A percentile compares a stretch with the other conserved stretches of the same genome.
phyloP scores from a whole-genome alignment of 2,888 invertebrate genomes.

The Lumbricus terrestris region DNA sequence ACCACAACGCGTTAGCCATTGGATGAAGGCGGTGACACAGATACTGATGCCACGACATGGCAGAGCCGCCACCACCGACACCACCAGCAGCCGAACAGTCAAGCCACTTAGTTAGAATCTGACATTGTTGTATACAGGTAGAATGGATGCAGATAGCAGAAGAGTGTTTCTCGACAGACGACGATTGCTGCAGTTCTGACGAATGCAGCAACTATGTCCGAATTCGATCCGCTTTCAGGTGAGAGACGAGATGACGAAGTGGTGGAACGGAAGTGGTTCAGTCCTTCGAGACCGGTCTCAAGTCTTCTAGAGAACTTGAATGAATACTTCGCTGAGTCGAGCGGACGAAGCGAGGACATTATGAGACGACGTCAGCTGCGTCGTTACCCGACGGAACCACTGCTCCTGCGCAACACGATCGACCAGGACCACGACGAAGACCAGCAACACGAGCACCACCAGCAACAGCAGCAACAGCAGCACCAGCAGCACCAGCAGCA shows the following conservation, averaged over 20 bases:
- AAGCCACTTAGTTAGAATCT: neutral
- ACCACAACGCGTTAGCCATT: neutral
- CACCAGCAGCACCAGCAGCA: neutral
- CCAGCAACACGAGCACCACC: too few relatives aligned
- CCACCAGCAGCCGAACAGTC: neutral
- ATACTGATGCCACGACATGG: neutral
- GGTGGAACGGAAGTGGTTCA: neutral
- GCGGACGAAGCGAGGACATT: neutral
- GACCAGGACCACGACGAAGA: too few relatives aligned
- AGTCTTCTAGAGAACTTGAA: slow-evolving; percentile 3
- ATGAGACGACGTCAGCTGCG: neutral
- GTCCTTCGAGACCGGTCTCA: neutral
- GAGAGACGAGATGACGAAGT: neutral
- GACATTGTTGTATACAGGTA: too few relatives aligned
- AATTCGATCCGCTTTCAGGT: neutral
- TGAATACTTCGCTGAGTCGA: neutral
- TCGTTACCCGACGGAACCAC: neutral
- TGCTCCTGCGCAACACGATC: neutral
- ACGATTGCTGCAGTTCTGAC: neutral
- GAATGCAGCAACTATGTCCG: neutral
- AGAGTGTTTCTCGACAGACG: neutral
- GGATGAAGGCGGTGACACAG: neutral
- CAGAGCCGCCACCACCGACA: too few relatives aligned
- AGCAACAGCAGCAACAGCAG: neutral
- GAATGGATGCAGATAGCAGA: neutral